Evolutionary conservation across 2,113 vertebrate genomes (phyloP).

Genomic region (Malaclemys terrapin): DNA sequence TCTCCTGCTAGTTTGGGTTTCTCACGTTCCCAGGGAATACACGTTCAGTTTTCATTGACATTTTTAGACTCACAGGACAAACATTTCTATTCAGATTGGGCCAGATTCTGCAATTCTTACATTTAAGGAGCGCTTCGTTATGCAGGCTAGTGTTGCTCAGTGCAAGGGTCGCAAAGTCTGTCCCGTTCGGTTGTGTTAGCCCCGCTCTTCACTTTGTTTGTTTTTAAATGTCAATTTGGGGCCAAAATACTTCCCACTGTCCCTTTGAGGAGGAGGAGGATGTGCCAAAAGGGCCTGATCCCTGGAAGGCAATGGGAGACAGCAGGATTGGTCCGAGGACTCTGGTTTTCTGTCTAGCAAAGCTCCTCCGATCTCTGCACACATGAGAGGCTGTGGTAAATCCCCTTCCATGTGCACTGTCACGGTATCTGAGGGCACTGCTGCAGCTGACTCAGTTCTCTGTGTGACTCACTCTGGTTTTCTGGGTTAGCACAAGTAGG

Average conservation of each 20-base stretch:
- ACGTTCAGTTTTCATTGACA: constrained; percentile 19
- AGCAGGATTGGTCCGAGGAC: constrained; percentile 31
- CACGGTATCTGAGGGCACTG: neutral
- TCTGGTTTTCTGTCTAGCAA: neutral
- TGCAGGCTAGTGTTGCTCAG: neutral
- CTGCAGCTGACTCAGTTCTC: neutral
- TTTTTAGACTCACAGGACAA: constrained; percentile 44
- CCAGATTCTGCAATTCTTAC: constrained; percentile 31
- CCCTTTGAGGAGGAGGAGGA: constrained; percentile 42
- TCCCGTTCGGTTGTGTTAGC: constrained; percentile 31
- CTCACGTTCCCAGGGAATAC: constrained; percentile 12
- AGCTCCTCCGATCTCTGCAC: constrained; percentile 1
- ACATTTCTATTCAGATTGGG: constrained; percentile 58
- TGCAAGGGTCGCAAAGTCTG: neutral
- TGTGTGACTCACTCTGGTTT: neutral
- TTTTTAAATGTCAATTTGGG: constrained; percentile 27
- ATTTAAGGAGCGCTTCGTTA: constrained; percentile 41
- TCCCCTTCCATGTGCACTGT: neutral
- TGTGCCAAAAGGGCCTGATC: constrained; percentile 41
- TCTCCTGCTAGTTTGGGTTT: constrained; percentile 10
- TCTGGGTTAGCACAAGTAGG: neutral
- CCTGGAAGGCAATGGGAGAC: constrained; percentile 30
- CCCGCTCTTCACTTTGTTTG: neutral
- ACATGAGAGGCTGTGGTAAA: neutral
- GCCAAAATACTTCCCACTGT: neutral